These are phyloP conservation scores for Hippocampus zosterae DNA, from an alignment of 2,113 vertebrate species.

Conservation along the genomic window DNA sequence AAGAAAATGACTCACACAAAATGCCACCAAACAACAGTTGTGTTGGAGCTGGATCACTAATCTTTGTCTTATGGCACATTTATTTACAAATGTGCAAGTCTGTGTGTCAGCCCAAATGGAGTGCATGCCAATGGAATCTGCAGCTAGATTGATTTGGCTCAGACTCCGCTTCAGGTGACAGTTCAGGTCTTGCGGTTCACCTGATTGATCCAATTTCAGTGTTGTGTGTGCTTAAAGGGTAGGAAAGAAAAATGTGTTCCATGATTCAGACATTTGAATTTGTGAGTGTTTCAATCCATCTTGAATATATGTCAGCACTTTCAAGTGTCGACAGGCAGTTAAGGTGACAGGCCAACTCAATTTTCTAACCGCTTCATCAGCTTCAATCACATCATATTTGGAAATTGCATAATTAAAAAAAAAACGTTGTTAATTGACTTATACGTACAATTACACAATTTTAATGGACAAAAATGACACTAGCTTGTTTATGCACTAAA, in stretches of 20 bases:
- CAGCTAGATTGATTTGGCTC: conserved; percentile 52
- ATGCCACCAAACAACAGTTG: conserved; percentile 21
- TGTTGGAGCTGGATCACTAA: conserved; percentile 33
- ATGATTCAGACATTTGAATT: background rate
- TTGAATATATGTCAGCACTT: background rate
- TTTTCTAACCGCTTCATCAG: too few relatives aligned
- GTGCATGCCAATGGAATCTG: conserved; percentile 3
- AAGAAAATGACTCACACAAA: conserved; percentile 8
- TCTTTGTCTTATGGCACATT: conserved; percentile 37
- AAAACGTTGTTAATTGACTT: too few relatives aligned
- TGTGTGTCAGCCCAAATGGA: conserved; percentile 9
- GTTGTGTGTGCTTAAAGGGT: conserved; percentile 13
- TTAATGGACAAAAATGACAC: too few relatives aligned
- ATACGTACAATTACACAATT: too few relatives aligned
- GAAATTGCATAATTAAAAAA: too few relatives aligned
- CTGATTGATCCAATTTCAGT: conserved; percentile 44
- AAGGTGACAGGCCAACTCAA: too few relatives aligned
- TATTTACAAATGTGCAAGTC: conserved; percentile 22
- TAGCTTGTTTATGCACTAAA: too few relatives aligned
- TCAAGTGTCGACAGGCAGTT: too few relatives aligned
- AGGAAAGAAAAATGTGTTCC: conserved; percentile 11
- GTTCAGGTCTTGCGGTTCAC: conserved; percentile 42
- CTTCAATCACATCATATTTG: too few relatives aligned
- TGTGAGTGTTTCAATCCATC: background rate
- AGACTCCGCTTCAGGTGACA: conserved; percentile 47